Percentiles rank a stretch among this genome's conserved stretches.
Conservation (phyloP, 2,113 vertebrate species). For the Cinclus mexicanus region DNA sequence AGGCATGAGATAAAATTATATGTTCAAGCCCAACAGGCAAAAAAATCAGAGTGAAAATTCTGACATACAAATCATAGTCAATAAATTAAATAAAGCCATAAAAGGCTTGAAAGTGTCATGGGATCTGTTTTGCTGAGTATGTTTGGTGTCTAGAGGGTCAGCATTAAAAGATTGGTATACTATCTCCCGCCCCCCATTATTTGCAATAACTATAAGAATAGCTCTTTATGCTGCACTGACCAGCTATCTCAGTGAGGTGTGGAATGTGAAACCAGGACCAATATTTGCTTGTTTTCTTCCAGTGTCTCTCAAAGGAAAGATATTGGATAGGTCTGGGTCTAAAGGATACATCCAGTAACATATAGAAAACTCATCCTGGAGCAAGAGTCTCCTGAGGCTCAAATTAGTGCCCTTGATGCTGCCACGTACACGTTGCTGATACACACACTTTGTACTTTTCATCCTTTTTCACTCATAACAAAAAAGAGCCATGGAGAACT, state of each 20-base stretch:
- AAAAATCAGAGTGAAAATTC: background rate
- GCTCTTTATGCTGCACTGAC: background rate
- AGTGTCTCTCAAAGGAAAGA: background rate
- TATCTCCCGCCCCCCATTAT: fast-evolving
- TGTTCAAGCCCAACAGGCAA: background rate
- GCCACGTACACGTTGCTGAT: background rate
- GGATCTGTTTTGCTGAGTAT: background rate
- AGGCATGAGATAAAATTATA: background rate
- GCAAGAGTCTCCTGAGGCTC: background rate
- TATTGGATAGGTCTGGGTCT: background rate
- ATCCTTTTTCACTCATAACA: background rate
- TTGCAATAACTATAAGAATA: background rate
- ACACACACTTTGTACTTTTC: background rate
- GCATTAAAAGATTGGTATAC: background rate
- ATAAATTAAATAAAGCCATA: background rate
- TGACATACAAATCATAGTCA: background rate
- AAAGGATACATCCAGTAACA: background rate
- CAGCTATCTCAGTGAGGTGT: background rate
- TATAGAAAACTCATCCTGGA: background rate
- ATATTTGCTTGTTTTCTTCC: background rate
- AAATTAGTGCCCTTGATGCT: background rate
- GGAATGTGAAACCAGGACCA: background rate
- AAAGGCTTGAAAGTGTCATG: background rate
- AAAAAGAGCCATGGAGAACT: background rate
- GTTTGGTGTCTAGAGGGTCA: background rate